Percentiles rank a stretch among this genome's conserved stretches.
Evolutionary conservation across 2,113 vertebrate genomes (phyloP).

Genomic region (Sula dactylatra): DNA sequence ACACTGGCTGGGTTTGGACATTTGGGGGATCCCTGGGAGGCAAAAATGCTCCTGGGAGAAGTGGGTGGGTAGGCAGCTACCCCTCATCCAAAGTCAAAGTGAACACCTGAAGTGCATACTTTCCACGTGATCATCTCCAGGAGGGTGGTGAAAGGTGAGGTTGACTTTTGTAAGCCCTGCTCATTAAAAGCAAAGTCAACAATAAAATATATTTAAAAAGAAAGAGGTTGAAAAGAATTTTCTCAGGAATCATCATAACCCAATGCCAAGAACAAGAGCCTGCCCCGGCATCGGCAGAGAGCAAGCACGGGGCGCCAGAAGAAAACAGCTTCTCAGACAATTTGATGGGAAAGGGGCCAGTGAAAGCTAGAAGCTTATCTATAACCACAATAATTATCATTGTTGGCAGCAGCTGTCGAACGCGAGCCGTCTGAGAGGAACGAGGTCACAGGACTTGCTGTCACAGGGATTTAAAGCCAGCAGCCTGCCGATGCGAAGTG

Average conservation of each 20-base stretch:
- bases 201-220: background rate
- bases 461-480: constrained; percentile 38
- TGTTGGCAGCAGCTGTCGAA: constrained; percentile 50
- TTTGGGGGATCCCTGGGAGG: background rate
- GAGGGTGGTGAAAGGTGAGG: background rate
- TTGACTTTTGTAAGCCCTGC: background rate
- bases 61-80: background rate
- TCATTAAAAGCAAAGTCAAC: background rate
- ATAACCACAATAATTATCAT: constrained; percentile 55
- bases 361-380: constrained; percentile 65
- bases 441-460: constrained; percentile 41
- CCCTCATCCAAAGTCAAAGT: background rate
- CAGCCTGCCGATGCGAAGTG: background rate
- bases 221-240: background rate
- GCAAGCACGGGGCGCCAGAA: constrained; percentile 29
- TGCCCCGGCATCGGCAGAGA: background rate
- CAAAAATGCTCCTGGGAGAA: background rate
- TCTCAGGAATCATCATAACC: constrained; percentile 21
- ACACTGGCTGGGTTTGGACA: background rate
- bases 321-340: constrained; percentile 64
- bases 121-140: background rate
- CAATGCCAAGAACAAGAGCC: constrained; percentile 52
- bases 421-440: constrained; percentile 46
- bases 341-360: constrained; percentile 65
- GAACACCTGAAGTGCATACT: background rate